Percentiles rank a stretch among this genome's conserved stretches.
Conservation (phyloP, 2,888 invertebrate species). For the Sminthurinus aureus region DNA sequence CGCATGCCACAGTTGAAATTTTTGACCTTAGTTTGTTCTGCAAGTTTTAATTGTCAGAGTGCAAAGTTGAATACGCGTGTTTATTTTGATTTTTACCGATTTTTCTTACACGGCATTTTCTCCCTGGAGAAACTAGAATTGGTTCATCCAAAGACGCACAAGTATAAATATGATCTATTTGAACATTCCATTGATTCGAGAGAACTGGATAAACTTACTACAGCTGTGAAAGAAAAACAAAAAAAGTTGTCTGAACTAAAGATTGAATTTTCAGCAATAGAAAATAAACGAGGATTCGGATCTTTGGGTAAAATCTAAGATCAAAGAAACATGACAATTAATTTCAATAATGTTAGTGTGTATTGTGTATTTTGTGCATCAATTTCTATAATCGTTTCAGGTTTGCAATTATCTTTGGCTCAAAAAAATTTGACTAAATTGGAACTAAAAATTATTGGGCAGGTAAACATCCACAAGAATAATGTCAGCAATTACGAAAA, state of each 20-base stretch:
- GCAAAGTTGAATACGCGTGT: slow-evolving; percentile 24
- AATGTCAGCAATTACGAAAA: too few relatives aligned
- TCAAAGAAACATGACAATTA: background rate
- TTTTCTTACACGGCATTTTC: background rate
- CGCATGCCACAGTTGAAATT: slow-evolving; percentile 11
- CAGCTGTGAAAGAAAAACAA: background rate
- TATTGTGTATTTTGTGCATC: background rate
- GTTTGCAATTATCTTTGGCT: slow-evolving; percentile 16
- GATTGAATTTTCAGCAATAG: slow-evolving; percentile 9
- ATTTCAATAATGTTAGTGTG: too few relatives aligned
- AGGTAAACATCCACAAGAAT: background rate
- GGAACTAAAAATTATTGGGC: slow-evolving; percentile 21
- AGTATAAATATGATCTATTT: slow-evolving; percentile 17
- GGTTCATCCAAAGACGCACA: slow-evolving; percentile 27
- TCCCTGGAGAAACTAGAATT: slow-evolving; percentile 17
- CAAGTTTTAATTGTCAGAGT: slow-evolving; percentile 25
- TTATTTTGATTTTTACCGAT: slow-evolving; percentile 28
- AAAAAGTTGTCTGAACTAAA: background rate
- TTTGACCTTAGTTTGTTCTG: background rate
- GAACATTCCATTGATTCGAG: background rate
- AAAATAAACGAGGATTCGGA: slow-evolving; percentile 23
- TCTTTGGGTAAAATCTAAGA: slow-evolving; percentile 20
- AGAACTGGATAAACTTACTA: background rate
- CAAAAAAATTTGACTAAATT: background rate
- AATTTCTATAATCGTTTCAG: background rate